Evolutionary conservation across 2,888 invertebrate species (phyloP), one percentile per base, ranked within the genome.

Genomic region (Epinotia ramella): DNA sequence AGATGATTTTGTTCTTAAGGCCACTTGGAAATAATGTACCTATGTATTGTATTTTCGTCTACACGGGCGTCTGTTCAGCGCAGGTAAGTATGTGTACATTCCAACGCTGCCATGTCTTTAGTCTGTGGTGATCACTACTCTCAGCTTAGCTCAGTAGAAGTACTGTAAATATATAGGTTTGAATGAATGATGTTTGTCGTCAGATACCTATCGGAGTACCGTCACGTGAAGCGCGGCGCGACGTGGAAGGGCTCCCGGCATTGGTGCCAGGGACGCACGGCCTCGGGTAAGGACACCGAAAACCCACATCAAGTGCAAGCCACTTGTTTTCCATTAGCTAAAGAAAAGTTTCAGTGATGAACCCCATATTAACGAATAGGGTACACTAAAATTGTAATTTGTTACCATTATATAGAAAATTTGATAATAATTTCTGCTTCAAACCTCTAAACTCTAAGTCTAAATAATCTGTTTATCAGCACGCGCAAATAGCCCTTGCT

Each of bases 141-240:
- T 28, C 24, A 28, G 13, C 46, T 12, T 46, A 6, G 12, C 28
- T 3, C 6, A 16, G 13, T 5, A 24, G 59, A 24, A 24, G 13
- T 11, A 12, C 28, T 33, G 60, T 28, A 12, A 60, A 60, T 28
- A 60, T 16, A 33, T 9, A 28, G 13, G 12, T 28, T 59, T 59
- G 16, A 33, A 62, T 24, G 7, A 9, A 16, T 49, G 9, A 16
- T 49, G 16, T 56, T 73, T 77, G 57, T 76, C 57, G 57, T 28
- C 84, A 95, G 98, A 83, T 99, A 98, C 93, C 95, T 99, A 85
- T 99, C 99, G 76, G 99, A 99, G 92, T 99, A 98, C 92, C 96
- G 98, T 62, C 99, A 99, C 92, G 99, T 99, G 66, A 97, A 98
- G 87, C 96, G 99, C 44, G 99, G 99, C 53, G 99, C 99, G 77